These are phyloP conservation scores for Harpegnathos saltator DNA, from an alignment of 1,140 invertebrate genomes.

Conservation along the genomic window DNA sequence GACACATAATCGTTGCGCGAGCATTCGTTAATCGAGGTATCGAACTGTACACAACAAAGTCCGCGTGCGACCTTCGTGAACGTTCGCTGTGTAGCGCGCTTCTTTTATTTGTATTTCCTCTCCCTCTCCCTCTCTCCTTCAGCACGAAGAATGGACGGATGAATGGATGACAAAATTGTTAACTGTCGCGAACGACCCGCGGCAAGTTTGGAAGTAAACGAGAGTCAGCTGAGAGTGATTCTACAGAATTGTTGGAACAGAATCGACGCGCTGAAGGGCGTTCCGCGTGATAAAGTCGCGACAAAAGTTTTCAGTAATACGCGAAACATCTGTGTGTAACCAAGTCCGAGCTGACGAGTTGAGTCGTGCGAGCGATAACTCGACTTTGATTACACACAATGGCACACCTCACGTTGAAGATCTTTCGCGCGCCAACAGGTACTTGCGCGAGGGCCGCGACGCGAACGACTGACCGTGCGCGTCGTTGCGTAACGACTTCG, in stretches of 20 bases:
- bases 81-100: neutral
- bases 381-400: neutral
- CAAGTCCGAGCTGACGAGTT: neutral
- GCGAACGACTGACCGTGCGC: too few relatives aligned
- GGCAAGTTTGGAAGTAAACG: neutral
- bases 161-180: neutral
- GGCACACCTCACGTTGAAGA: neutral
- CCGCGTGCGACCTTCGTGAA: neutral
- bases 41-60: slow-evolving; percentile 8
- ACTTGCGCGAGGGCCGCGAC: too few relatives aligned
- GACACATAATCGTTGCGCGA: slow-evolving; percentile 17
- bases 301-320: neutral
- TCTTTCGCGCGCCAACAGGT: neutral
- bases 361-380: neutral
- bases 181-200: neutral
- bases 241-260: neutral
- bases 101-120: neutral
- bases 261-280: neutral
- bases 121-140: too few relatives aligned
- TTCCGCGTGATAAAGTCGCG: neutral
- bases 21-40: slow-evolving; percentile 25
- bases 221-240: neutral
- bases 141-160: neutral
- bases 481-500: too few relatives aligned
- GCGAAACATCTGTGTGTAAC: neutral